These are phyloP conservation scores for Lemur catta DNA, from an alignment of 2,797 vertebrate genomes.

Conservation along the genomic window DNA sequence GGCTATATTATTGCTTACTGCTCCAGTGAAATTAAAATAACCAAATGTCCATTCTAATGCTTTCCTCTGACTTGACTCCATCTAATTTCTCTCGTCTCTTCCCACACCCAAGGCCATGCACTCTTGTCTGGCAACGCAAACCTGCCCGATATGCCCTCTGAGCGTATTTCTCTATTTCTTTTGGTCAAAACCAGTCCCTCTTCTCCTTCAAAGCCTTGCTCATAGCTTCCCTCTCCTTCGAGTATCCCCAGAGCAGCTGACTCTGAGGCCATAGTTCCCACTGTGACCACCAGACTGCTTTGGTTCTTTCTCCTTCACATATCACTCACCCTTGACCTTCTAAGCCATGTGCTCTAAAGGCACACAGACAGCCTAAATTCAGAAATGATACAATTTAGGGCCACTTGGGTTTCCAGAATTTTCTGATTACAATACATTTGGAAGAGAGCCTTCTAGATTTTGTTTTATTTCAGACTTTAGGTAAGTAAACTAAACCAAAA, in stretches of 20 bases:
- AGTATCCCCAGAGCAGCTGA: not conserved
- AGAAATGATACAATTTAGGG: not conserved
- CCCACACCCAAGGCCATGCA: not conserved
- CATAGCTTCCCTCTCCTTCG: accelerated
- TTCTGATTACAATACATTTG: not conserved
- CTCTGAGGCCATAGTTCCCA: not conserved
- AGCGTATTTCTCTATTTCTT: not conserved
- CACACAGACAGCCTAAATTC: not conserved
- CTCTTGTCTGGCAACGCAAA: not conserved
- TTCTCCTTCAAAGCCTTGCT: not conserved
- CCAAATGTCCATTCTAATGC: not conserved
- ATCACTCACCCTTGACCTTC: not conserved
- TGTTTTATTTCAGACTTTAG: not conserved
- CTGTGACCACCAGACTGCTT: not conserved
- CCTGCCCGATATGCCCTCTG: not conserved
- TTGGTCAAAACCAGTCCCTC: not conserved
- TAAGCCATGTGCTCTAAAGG: not conserved
- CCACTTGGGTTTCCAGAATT: not conserved
- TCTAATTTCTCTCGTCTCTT: not conserved
- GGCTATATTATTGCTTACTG: not conserved
- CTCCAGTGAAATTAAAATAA: not conserved
- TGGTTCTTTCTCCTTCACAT: not conserved
- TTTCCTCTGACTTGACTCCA: not conserved
- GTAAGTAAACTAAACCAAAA: not conserved
- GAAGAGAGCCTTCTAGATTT: not conserved